phyloP scores from a whole-genome alignment of 35 echinoderm and acorn worm species.

The Lytechinus variegatus region DNA sequence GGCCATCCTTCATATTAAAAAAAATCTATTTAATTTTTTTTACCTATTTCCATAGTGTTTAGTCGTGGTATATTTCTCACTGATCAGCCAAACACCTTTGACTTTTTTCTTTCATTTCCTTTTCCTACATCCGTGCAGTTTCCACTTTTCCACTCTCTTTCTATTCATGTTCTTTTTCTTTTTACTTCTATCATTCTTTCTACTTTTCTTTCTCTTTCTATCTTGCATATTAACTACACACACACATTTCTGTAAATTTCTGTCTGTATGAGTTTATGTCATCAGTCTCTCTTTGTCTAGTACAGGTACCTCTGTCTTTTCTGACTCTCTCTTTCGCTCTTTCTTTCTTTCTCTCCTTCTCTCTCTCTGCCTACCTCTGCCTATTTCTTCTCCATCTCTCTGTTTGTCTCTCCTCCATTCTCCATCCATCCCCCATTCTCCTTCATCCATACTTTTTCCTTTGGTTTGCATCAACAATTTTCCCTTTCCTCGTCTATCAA shows the following conservation, averaged over 20 bases:
- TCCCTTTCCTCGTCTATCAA: constrained; percentile 17
- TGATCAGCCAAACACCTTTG: background rate
- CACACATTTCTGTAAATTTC: background rate
- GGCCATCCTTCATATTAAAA: too few relatives aligned
- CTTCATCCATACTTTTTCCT: background rate
- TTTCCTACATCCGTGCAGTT: background rate
- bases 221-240: background rate
- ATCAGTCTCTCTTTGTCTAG: background rate
- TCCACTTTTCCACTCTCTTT: background rate
- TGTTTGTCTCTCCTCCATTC: background rate
- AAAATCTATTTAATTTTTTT: too few relatives aligned
- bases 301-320: background rate
- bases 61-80: too few relatives aligned
- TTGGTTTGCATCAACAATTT: background rate
- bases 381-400: background rate
- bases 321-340: background rate
- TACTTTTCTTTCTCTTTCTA: background rate
- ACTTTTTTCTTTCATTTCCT: background rate
- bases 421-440: background rate
- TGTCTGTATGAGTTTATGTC: too few relatives aligned
- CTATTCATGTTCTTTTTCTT: background rate
- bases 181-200: background rate
- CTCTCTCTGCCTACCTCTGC: background rate
- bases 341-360: background rate
- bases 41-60: too few relatives aligned